These are phyloP conservation scores for Morelia viridis DNA, from an alignment of 2,797 vertebrate genomes.

Conservation along the genomic window DNA sequence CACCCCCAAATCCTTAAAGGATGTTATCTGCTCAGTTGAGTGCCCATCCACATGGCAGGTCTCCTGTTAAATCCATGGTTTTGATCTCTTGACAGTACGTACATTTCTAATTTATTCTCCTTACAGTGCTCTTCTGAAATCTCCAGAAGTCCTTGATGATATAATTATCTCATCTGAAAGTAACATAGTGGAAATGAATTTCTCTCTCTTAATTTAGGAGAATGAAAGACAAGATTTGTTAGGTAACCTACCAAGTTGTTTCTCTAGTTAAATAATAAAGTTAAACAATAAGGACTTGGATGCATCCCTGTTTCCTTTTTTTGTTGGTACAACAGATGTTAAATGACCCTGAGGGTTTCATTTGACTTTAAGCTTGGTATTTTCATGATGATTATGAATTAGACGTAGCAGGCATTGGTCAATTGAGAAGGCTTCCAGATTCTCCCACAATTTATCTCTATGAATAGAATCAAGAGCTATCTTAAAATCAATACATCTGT, in stretches of 20 bases:
- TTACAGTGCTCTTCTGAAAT: background rate
- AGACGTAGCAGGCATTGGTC: background rate
- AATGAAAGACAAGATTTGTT: background rate
- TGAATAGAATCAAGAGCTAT: background rate
- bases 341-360: background rate
- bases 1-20: background rate
- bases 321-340: background rate
- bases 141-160: background rate
- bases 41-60: background rate
- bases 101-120: background rate
- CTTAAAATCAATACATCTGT: background rate
- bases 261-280: background rate
- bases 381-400: background rate
- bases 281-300: background rate
- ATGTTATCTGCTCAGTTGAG: background rate
- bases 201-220: background rate
- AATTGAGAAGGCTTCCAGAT: background rate
- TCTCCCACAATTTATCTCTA: background rate
- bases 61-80: background rate
- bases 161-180: background rate
- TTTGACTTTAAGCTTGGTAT: background rate
- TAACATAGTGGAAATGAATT: background rate
- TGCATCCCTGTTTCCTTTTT: background rate
- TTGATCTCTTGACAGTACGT: background rate
- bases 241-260: background rate